phyloP scores from a whole-genome alignment of 2,797 vertebrate species.

The Onychomys torridus region DNA sequence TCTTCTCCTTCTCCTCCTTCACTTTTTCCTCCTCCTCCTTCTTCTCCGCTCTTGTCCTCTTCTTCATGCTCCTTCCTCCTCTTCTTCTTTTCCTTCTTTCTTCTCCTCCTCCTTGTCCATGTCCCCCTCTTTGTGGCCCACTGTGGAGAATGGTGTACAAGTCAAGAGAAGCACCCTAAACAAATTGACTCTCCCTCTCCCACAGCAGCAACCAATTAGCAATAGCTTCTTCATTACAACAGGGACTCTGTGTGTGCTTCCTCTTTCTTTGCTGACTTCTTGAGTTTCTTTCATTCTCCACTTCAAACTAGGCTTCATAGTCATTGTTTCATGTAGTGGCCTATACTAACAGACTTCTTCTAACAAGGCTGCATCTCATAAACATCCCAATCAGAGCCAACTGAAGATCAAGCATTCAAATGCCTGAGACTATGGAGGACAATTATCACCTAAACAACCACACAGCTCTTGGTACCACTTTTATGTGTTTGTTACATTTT shows the following conservation, averaged over 20 bases:
- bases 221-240: too few relatives aligned
- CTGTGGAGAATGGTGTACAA: neutral
- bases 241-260: neutral
- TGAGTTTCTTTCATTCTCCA: neutral
- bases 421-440: too few relatives aligned
- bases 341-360: neutral
- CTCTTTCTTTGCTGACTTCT: neutral
- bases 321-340: too few relatives aligned
- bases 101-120: neutral
- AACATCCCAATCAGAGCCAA: neutral
- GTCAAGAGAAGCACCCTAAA: neutral
- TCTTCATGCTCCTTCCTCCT: too few relatives aligned
- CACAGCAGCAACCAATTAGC: neutral
- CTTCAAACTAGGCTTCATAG: neutral
- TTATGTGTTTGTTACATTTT: neutral
- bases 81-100: too few relatives aligned
- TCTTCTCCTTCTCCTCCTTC: too few relatives aligned
- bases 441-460: too few relatives aligned
- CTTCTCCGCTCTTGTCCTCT: neutral
- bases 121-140: too few relatives aligned
- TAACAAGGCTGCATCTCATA: neutral
- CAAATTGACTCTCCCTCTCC: neutral
- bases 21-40: neutral
- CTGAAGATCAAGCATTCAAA: neutral
- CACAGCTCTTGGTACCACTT: neutral